Evolutionary conservation across 2,888 invertebrate species (phyloP).

Genomic region (Bimastos eiseni): DNA sequence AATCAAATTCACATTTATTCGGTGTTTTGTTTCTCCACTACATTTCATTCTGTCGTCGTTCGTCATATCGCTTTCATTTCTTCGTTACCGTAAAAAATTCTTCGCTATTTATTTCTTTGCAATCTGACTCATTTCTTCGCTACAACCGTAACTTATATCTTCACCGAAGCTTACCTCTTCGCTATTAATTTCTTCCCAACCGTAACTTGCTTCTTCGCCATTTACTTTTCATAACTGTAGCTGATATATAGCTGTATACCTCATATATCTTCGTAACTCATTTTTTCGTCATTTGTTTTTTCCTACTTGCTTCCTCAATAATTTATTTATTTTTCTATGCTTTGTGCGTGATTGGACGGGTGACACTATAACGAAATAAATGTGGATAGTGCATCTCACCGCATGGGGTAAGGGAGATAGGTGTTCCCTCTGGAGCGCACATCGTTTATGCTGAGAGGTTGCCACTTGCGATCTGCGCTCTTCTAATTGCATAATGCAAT

Average conservation of each 20-base stretch:
- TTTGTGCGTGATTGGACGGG: not conserved
- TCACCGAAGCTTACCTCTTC: not conserved
- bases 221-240: not conserved
- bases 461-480: slow-evolving; percentile 5
- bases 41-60: not conserved
- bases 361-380: not conserved
- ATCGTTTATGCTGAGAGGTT: not conserved
- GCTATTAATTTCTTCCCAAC: not conserved
- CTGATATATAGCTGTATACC: not conserved
- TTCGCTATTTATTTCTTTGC: not conserved
- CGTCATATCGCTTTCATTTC: not conserved
- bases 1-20: not conserved
- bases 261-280: no score
- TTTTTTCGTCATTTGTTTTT: no score
- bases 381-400: not conserved
- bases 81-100: not conserved
- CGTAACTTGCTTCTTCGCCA: not conserved
- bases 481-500: not conserved
- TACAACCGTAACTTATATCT: no score
- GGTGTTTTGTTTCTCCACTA: not conserved
- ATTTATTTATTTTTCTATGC: not conserved
- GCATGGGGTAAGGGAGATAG: not conserved
- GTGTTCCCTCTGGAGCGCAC: not conserved
- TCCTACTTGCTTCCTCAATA: not conserved
- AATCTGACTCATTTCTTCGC: not conserved